Conservation (phyloP, 2,888 invertebrate genomes). For the Sceliomorpha sp. region DNA sequence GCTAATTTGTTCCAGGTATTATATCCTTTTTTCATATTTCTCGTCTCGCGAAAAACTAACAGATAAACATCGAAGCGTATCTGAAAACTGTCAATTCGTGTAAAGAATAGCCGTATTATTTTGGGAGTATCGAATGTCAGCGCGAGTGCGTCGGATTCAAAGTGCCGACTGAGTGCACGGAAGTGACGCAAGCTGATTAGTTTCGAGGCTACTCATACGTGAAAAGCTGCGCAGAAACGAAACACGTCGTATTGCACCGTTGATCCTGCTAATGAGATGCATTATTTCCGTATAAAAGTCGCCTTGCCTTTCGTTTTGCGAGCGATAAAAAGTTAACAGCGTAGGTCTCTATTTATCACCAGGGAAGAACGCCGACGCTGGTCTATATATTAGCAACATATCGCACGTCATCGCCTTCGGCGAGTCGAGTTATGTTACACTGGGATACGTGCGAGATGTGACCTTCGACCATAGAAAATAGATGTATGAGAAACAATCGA, state of each 20-base stretch:
- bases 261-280: slow-evolving; percentile 28
- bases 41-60: too few species aligned
- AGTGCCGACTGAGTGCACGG: slow-evolving; percentile 13
- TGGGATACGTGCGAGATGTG: too few species aligned
- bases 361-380: too few species aligned
- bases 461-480: too few species aligned
- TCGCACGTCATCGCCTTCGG: too few species aligned
- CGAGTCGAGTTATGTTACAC: too few species aligned
- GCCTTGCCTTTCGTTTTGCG: slow-evolving; percentile 21
- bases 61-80: slow-evolving; percentile 7
- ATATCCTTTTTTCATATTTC: too few species aligned
- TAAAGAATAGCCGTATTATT: slow-evolving; percentile 25
- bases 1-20: too few species aligned
- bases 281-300: slow-evolving; percentile 35
- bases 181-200: slow-evolving; percentile 36
- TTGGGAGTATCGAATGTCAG: not conserved
- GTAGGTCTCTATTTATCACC: too few species aligned
- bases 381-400: too few species aligned
- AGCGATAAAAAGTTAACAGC: slow-evolving; percentile 13
- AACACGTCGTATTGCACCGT: slow-evolving; percentile 24
- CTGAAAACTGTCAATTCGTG: slow-evolving; percentile 14
- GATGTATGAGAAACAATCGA: too few species aligned
- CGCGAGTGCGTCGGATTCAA: slow-evolving; percentile 18
- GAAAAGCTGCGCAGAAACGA: slow-evolving; percentile 33
- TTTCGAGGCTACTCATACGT: slow-evolving; percentile 33